Conservation (phyloP, 2,113 vertebrate genomes). For the Bubalus kerabau region DNA sequence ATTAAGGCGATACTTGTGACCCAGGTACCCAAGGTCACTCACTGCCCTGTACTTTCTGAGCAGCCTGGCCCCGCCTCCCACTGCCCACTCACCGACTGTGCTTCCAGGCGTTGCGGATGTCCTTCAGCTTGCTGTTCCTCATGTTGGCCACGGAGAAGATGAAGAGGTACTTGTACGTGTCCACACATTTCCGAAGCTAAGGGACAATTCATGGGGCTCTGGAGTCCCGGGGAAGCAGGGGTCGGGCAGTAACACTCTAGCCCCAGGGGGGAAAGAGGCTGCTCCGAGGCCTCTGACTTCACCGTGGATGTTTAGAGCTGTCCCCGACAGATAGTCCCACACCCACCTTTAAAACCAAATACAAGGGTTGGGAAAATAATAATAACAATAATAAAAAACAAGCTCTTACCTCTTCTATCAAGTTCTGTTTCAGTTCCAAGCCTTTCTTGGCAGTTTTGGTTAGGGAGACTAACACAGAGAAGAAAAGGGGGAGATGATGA, state of each 20-base stretch:
- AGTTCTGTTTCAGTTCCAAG: slow-evolving; percentile 87
- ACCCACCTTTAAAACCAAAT: not conserved
- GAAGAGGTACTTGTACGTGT: slow-evolving; percentile 93
- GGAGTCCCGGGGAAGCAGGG: not conserved
- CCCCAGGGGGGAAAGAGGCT: not conserved
- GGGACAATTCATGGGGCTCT: slow-evolving; percentile 15
- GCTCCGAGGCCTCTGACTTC: fast-evolving
- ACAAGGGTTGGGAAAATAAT: too few species aligned
- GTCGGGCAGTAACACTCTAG: not conserved
- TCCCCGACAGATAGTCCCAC: not conserved
- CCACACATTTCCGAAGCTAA: slow-evolving; percentile 94
- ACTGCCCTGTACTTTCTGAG: not conserved
- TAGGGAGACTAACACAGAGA: slow-evolving; percentile 84
- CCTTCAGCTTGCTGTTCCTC: slow-evolving; percentile 97
- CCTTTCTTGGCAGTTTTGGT: slow-evolving; percentile 94
- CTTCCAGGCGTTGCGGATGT: slow-evolving; percentile 94
- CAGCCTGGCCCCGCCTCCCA: not conserved
- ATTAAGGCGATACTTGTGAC: not conserved
- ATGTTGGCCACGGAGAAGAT: slow-evolving; percentile 95
- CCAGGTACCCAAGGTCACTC: not conserved
- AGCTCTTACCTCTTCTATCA: slow-evolving; percentile 90
- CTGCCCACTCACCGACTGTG: slow-evolving; percentile 89
- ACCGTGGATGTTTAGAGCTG: not conserved
- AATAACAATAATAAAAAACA: not conserved
- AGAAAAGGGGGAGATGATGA: not conserved